Base-by-base conservation (phyloP, 2,888 invertebrate species). In the Antitype chi region DNA sequence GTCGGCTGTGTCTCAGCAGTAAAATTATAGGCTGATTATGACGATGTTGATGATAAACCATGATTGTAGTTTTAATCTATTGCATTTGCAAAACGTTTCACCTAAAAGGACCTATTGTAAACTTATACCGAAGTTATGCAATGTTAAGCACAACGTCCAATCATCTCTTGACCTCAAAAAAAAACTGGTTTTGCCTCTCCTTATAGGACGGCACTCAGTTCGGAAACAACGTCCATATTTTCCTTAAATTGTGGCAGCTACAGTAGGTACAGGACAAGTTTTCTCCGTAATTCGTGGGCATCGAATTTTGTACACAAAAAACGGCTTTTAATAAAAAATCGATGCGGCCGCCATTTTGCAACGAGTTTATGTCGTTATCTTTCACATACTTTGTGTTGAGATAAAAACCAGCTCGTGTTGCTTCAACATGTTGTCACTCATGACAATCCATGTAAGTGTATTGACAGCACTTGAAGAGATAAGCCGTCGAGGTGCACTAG, bases 381-480 rank as follows among this genome's bases (percentile, higher is more conserved):
- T 76, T 15, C 32, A 72, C 63, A 74, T 71, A 71, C 57, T 72
- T 75, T 73, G 59, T 75, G 23, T 71, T 55, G 7, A 63, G 66
- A 85, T 82, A 76, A 82, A 72, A 63, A 64, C 57, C 23, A 11
- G 49, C 64, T 79, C 60, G 57, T 47, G 55, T 28, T 64, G 32
- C 28, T 70, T 60, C 49, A 74, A 57, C 43, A 72, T 72, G 67
- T 78, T 57, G 71, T 52, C 64, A 71, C 23, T 63, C 38, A 55
- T 60, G 52, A 67, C 52, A 73, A 75, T 59, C 23, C 67, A 62
- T 69, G 23, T 52, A 25, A 57, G 64, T 67, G 57, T 77, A 83
- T 77, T 70, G 86, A 85, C 86, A 85, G 74, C 80, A 77, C 84
- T 80, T 68, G 49, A 86, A 77, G 17, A 75, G 84, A 86, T 86